Evolutionary conservation across 1,140 invertebrate species (phyloP).

Genomic region (Drosophila micromelanica): DNA sequence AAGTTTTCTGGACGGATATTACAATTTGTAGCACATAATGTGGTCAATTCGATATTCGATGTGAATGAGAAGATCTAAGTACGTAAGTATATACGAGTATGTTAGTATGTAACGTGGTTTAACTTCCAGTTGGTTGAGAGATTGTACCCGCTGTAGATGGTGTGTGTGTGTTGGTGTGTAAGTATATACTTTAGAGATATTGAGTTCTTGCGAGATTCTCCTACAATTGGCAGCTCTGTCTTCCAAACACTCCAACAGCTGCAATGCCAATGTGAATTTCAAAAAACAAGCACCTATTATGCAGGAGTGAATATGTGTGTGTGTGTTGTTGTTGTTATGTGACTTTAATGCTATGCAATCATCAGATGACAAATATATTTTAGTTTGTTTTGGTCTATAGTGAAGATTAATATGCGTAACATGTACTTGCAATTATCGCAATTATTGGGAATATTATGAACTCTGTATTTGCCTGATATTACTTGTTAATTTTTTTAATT

Average conservation of each 20-base stretch:
- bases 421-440: conserved; percentile 8
- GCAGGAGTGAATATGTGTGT: conserved; percentile 2
- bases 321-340: neutral
- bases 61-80: conserved; percentile 17
- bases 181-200: neutral
- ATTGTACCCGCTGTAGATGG: conserved; percentile 24
- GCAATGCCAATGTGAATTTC: conserved; percentile 30
- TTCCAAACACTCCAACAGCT: conserved; percentile 10
- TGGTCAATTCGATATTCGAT: conserved; percentile 44
- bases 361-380: conserved; percentile 21
- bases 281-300: neutral
- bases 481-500: conserved; percentile 14
- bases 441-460: conserved; percentile 26
- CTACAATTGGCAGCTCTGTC: conserved; percentile 3
- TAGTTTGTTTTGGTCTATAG: conserved; percentile 4
- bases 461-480: conserved; percentile 12
- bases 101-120: neutral
- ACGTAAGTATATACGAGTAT: conserved; percentile 10
- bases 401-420: conserved; percentile 13
- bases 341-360: conserved; percentile 11
- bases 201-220: conserved; percentile 2
- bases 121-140: conserved; percentile 3
- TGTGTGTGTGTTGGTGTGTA: neutral
- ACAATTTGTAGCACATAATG: conserved; percentile 77
- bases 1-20: conserved; percentile 81